Percentiles rank a stretch among this genome's conserved stretches.
phyloP scores from a whole-genome alignment of 53 echinoderm and acorn worm species.

The Echinometra lucunter region DNA sequence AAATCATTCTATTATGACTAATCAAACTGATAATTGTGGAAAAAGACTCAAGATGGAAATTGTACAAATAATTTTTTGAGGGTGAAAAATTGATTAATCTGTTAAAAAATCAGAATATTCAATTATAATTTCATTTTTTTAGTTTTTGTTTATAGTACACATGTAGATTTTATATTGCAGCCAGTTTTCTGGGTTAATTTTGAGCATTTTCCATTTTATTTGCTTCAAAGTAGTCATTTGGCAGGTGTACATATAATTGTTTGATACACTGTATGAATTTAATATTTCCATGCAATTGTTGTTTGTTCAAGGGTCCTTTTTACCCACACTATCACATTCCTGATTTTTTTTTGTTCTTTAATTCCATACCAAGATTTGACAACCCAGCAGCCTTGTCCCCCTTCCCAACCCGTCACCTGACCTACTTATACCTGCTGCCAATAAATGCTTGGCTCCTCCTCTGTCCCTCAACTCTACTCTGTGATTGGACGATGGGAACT shows the following conservation, averaged over 20 bases:
- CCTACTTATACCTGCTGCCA: conserved; percentile 84
- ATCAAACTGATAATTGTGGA: not conserved
- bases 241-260: too few species aligned
- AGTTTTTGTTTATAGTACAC: not conserved
- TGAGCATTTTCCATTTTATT: not conserved
- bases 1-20: not conserved
- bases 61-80: not conserved
- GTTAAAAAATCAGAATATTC: too few species aligned
- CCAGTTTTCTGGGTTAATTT: not conserved
- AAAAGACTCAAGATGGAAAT: not conserved
- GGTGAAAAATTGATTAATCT: not conserved
- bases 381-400: conserved; percentile 76
- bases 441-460: conserved; percentile 91
- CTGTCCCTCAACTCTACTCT: conserved; percentile 83
- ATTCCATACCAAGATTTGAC: conserved; percentile 76
- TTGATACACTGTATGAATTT: too few species aligned
- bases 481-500: conserved; percentile 98
- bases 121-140: not conserved
- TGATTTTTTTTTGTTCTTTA: not conserved
- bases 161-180: not conserved
- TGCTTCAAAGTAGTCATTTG: not conserved
- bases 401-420: conserved; percentile 79
- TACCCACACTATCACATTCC: not conserved
- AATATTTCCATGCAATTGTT: too few species aligned
- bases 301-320: not conserved